phyloP scores from a whole-genome alignment of 2,797 vertebrate species.

The Dipus sagitta region DNA sequence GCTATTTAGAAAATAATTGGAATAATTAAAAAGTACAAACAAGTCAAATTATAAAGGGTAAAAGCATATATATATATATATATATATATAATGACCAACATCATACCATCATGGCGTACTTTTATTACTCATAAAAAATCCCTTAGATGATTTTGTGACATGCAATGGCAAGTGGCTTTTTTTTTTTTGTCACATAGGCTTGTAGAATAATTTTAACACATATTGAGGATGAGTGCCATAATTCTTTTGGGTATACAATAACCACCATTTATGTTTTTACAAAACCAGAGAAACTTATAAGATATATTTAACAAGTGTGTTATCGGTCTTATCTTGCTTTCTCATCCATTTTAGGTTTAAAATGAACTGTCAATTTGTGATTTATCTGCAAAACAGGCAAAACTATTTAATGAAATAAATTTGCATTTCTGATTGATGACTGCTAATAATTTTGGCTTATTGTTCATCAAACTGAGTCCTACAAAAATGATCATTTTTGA shows the following conservation, averaged over 20 bases:
- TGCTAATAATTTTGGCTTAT: conserved; percentile 9
- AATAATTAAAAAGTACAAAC: conserved; percentile 66
- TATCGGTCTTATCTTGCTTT: conserved; percentile 66
- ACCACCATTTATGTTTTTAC: conserved; percentile 35
- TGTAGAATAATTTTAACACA: conserved; percentile 70
- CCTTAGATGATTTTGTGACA: conserved; percentile 32
- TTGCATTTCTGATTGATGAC: background rate
- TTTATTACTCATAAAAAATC: conserved; percentile 19
- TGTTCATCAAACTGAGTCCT: background rate
- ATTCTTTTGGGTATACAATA: conserved; percentile 34
- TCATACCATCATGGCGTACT: background rate
- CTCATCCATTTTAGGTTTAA: conserved; percentile 26
- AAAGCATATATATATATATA: background rate
- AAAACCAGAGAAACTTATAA: conserved; percentile 59
- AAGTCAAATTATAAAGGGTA: conserved; percentile 45
- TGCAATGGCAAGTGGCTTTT: background rate
- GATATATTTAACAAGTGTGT: conserved; percentile 63
- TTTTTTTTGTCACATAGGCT: background rate
- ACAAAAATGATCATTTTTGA: background rate
- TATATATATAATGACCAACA: background rate
- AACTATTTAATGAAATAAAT: background rate
- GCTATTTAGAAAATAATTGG: conserved; percentile 66
- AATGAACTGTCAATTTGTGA: conserved; percentile 51
- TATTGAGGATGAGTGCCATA: conserved; percentile 71
- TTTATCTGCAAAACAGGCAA: conserved; percentile 18